phyloP scores from a whole-genome alignment of 92 coral and sea anemone species.

The Palythoa grandiflora region DNA sequence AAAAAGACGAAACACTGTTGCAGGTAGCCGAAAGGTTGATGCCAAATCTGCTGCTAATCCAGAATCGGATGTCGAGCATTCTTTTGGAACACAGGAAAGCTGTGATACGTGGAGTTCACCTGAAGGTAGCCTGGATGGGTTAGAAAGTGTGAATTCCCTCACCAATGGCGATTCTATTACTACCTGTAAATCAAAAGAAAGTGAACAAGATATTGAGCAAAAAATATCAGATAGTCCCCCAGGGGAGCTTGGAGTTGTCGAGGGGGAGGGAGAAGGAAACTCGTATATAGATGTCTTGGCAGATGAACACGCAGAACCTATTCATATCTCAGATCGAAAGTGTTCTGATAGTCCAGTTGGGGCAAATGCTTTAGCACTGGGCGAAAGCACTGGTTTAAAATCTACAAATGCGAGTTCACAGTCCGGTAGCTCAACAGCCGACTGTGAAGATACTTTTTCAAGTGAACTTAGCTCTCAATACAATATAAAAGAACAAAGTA shows the following conservation, averaged over 20 bases:
- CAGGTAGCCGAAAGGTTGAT: neutral
- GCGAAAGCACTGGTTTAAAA: conserved; percentile 18
- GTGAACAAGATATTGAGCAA: neutral
- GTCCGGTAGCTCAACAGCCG: neutral
- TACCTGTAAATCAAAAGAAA: neutral
- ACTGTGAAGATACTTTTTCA: neutral
- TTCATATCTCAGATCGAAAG: conserved; percentile 80
- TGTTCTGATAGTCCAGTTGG: conserved; percentile 13
- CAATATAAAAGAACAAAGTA: neutral
- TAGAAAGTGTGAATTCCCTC: neutral
- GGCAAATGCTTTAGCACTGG: conserved; percentile 13
- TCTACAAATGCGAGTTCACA: neutral
- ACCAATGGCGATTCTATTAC: neutral
- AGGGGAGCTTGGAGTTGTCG: neutral
- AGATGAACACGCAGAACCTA: conserved; percentile 73
- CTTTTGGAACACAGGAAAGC: neutral
- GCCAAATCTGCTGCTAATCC: neutral
- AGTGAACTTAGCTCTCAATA: neutral
- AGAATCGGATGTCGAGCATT: neutral
- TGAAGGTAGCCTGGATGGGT: neutral
- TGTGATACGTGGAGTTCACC: conserved; percentile 37
- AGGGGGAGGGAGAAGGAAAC: conserved; percentile 7
- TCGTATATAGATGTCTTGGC: conserved; percentile 76
- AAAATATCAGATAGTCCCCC: neutral
- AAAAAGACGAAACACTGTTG: conserved; percentile 25